phyloP scores from a whole-genome alignment of 2,888 invertebrate genomes.

The Hydropsyche betteni region DNA sequence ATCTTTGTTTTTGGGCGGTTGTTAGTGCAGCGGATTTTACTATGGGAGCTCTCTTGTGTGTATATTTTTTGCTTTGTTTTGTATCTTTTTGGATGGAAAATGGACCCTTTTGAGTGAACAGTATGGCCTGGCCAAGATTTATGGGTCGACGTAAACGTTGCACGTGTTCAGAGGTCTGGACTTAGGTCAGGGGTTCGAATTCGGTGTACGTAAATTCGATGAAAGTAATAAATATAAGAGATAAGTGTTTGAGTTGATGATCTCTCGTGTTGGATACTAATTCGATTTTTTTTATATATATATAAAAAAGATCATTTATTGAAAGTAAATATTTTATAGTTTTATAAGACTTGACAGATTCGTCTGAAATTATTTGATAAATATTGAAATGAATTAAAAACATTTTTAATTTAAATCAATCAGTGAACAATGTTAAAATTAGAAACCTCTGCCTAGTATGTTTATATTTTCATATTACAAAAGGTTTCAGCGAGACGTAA shows the following conservation, averaged over 20 bases:
- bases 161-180: slow-evolving; percentile 32
- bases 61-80: not conserved
- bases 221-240: too few relatives aligned
- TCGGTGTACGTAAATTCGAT: not conserved
- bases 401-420: too few relatives aligned
- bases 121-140: slow-evolving; percentile 37
- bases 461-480: not conserved
- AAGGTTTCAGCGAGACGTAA: slow-evolving; percentile 13
- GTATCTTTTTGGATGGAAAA: slow-evolving; percentile 25
- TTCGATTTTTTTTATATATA: too few relatives aligned
- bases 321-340: too few relatives aligned
- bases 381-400: too few relatives aligned
- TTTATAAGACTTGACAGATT: too few relatives aligned
- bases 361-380: too few relatives aligned
- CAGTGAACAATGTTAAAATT: not conserved
- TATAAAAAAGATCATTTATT: too few relatives aligned
- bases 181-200: slow-evolving; percentile 14
- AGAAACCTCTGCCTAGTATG: not conserved
- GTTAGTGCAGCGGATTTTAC: not conserved
- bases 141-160: slow-evolving; percentile 16
- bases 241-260: too few relatives aligned
- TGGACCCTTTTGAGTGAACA: slow-evolving; percentile 41
- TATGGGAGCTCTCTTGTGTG: too few relatives aligned
- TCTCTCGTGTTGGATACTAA: too few relatives aligned
- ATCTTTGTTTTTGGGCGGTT: slow-evolving; percentile 39